These are phyloP conservation scores for Apis cerana DNA, from an alignment of 1,140 invertebrate species.

Conservation along the genomic window DNA sequence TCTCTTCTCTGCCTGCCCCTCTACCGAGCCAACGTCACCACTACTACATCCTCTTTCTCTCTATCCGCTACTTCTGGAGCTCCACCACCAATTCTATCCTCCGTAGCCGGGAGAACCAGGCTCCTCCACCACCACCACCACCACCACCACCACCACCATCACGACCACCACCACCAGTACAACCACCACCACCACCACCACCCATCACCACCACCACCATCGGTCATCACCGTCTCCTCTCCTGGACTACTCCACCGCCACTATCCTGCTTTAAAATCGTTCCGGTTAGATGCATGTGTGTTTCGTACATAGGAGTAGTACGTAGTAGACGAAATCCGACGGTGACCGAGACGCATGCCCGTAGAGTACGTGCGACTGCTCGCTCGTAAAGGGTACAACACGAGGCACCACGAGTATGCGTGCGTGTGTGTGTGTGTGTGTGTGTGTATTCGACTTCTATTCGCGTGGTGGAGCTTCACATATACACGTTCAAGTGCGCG, in stretches of 20 bases:
- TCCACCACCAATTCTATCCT: conserved; percentile 46
- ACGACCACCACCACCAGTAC: not conserved
- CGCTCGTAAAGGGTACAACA: conserved; percentile 23
- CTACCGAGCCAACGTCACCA: not conserved
- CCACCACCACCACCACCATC: conserved; percentile 15
- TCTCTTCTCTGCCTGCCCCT: conserved; percentile 42
- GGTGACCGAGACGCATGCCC: conserved; percentile 57
- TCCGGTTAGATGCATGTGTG: conserved; percentile 36
- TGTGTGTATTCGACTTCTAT: conserved; percentile 25
- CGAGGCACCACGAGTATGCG: not conserved
- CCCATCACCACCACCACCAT: not conserved
- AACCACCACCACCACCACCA: not conserved
- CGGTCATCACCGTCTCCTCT: conserved; percentile 15
- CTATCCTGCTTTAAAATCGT: conserved; percentile 59
- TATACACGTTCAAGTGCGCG: conserved; percentile 59
- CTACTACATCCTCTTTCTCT: conserved; percentile 11
- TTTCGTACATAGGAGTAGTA: conserved; percentile 13
- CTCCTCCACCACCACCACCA: conserved; percentile 30
- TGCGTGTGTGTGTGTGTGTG: not conserved
- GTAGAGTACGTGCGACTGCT: not conserved
- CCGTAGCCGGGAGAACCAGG: conserved; percentile 45
- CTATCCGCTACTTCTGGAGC: conserved; percentile 31
- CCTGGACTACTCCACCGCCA: conserved; percentile 31
- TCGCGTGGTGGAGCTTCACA: not conserved
- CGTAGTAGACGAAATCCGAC: conserved; percentile 11